phyloP scores from a whole-genome alignment of 2,888 invertebrate genomes.

The Caenorhabditis panamensis region DNA sequence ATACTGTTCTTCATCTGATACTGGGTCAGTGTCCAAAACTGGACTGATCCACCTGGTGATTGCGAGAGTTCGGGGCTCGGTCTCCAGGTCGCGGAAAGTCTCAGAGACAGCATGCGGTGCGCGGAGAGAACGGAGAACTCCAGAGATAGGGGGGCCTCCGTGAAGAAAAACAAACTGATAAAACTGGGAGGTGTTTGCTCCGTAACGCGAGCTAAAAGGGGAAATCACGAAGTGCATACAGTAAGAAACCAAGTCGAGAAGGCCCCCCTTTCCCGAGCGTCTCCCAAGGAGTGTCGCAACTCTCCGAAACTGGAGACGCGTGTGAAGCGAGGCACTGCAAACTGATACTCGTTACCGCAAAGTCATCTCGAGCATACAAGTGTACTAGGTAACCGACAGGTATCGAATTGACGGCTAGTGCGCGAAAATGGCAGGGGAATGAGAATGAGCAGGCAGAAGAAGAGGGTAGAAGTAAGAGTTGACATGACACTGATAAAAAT shows the following conservation, averaged over 20 bases:
- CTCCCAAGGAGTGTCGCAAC: constrained; percentile 28
- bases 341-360: constrained; percentile 56
- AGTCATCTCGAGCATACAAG: constrained; percentile 45
- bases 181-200: constrained; percentile 53
- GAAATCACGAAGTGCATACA: constrained; percentile 60
- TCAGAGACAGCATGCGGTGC: background rate
- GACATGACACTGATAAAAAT: constrained; percentile 43
- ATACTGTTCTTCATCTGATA: too few species aligned
- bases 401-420: constrained; percentile 46
- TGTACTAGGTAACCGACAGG: constrained; percentile 37
- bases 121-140: constrained; percentile 18
- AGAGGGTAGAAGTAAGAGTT: constrained; percentile 22
- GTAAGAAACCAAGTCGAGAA: constrained; percentile 37
- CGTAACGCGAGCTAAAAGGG: constrained; percentile 43
- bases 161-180: constrained; percentile 57
- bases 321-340: constrained; percentile 52
- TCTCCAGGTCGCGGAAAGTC: constrained; percentile 33
- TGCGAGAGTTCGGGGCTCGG: constrained; percentile 1
- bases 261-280: too few species aligned
- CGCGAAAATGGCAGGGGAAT: constrained; percentile 44
- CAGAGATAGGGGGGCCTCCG: constrained; percentile 12
- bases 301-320: constrained; percentile 54
- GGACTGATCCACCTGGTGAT: constrained; percentile 12
- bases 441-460: background rate
- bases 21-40: background rate